Evolutionary conservation across 2,888 invertebrate genomes (phyloP).

Genomic region (Polietes domitor): DNA sequence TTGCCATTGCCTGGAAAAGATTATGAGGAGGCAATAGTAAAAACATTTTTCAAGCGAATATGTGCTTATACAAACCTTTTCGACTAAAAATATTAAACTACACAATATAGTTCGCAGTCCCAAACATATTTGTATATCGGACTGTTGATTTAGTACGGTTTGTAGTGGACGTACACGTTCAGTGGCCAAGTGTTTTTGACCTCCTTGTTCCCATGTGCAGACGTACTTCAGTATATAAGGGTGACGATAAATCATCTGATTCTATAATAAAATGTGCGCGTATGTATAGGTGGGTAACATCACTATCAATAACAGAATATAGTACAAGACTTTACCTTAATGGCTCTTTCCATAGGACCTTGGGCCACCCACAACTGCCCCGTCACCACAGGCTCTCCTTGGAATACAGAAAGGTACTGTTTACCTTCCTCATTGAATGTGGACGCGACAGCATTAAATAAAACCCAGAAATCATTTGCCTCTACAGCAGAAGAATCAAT

Average conservation of each 20-base stretch:
- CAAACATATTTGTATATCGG: constrained; percentile 90
- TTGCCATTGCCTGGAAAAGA: constrained; percentile 84
- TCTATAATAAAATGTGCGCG: constrained; percentile 82
- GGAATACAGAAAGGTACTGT: constrained; percentile 86
- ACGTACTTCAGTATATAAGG: constrained; percentile 92
- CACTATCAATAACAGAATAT: background rate
- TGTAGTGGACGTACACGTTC: constrained; percentile 91
- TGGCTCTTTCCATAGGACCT: constrained; percentile 88
- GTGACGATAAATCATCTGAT: constrained; percentile 92
- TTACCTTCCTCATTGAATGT: constrained; percentile 81
- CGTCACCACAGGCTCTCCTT: constrained; percentile 86
- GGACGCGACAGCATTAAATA: constrained; percentile 81
- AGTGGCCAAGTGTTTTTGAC: constrained; percentile 89
- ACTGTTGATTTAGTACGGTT: constrained; percentile 85
- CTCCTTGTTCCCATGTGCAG: constrained; percentile 89
- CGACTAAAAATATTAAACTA: constrained; percentile 91
- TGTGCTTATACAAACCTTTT: constrained; percentile 82
- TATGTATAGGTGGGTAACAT: background rate
- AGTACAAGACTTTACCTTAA: constrained; percentile 88
- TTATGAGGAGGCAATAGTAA: too few species aligned
- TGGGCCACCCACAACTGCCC: constrained; percentile 85
- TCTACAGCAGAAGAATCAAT: constrained; percentile 88
- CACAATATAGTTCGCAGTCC: constrained; percentile 91
- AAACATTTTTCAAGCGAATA: too few species aligned
- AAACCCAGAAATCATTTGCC: constrained; percentile 90